Evolutionary conservation across 2,797 vertebrate species (phyloP).

Genomic region (Pantherophis alleghaniensis): DNA sequence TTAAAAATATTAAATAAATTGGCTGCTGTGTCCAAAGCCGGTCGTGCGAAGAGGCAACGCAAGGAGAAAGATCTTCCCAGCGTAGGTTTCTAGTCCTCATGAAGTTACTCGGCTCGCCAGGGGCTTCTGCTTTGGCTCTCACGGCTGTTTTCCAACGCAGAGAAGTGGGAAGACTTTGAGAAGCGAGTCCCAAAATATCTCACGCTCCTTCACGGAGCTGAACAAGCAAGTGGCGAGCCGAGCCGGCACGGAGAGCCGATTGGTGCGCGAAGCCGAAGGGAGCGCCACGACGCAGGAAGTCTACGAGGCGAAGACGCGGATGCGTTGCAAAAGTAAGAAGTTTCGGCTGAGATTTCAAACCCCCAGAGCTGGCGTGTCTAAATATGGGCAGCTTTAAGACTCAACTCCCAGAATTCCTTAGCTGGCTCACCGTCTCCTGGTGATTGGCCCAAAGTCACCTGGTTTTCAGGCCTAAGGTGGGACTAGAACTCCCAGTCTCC

Average conservation of each 20-base stretch:
- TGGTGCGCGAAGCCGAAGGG: accelerated
- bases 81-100: neutral
- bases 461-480: accelerated
- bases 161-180: conserved; percentile 62
- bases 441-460: too few species aligned
- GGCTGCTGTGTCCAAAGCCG: neutral
- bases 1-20: too few species aligned
- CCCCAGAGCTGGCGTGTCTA: neutral
- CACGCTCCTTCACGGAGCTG: conserved; percentile 69
- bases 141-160: conserved; percentile 55
- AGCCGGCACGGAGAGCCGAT: conserved; percentile 55
- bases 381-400: neutral
- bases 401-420: neutral
- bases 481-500: too few species aligned
- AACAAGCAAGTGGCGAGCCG: conserved; percentile 75
- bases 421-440: neutral
- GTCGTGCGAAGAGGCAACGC: neutral
- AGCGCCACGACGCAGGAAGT: conserved; percentile 74
- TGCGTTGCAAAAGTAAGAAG: conserved; percentile 80
- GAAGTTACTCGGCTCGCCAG: too few species aligned
- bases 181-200: conserved; percentile 64
- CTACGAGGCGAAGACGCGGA: conserved; percentile 75
- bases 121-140: too few species aligned
- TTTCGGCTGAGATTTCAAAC: neutral
- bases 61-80: neutral